Evolutionary conservation across 2,888 invertebrate species (phyloP).

Genomic region (Amphipyra berbera): DNA sequence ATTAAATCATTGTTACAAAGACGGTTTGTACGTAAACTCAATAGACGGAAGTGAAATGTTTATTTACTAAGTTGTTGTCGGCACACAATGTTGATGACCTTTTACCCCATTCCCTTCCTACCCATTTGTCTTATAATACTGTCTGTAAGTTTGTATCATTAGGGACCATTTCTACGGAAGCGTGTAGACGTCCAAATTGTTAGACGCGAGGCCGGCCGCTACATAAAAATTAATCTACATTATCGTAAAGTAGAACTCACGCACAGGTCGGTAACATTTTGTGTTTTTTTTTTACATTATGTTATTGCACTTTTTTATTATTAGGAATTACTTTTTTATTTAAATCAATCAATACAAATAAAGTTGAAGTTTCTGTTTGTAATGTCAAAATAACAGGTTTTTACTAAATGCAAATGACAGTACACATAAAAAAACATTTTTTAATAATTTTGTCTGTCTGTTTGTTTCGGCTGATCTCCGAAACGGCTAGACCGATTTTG

Average conservation of each 20-base stretch:
- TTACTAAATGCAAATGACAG: no score
- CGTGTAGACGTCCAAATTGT: conserved; percentile 32
- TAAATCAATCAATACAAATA: no score
- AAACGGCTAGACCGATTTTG: no score
- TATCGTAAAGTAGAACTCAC: neutral
- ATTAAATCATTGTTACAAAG: conserved; percentile 28
- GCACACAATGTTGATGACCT: conserved; percentile 64
- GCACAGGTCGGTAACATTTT: conserved; percentile 26
- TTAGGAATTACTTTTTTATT: no score
- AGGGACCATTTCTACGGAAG: conserved; percentile 33
- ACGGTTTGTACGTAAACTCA: conserved; percentile 22
- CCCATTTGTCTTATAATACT: conserved; percentile 43
- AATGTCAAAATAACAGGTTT: no score
- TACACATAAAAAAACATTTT: no score
- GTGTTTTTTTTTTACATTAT: neutral
- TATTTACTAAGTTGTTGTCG: conserved; percentile 47
- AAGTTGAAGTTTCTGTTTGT: no score
- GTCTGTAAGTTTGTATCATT: conserved; percentile 42
- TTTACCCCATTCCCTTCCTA: conserved; percentile 32
- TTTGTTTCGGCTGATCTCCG: no score
- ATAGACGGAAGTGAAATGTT: conserved; percentile 54
- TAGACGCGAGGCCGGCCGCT: neutral
- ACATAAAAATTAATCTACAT: conserved; percentile 6
- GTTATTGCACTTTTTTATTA: neutral
- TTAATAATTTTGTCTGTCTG: no score